A percentile compares a stretch with the other conserved stretches of the same genome.
These are phyloP conservation scores for Neuroterus valhalla DNA, from an alignment of 1,140 invertebrate genomes.

Conservation along the genomic window DNA sequence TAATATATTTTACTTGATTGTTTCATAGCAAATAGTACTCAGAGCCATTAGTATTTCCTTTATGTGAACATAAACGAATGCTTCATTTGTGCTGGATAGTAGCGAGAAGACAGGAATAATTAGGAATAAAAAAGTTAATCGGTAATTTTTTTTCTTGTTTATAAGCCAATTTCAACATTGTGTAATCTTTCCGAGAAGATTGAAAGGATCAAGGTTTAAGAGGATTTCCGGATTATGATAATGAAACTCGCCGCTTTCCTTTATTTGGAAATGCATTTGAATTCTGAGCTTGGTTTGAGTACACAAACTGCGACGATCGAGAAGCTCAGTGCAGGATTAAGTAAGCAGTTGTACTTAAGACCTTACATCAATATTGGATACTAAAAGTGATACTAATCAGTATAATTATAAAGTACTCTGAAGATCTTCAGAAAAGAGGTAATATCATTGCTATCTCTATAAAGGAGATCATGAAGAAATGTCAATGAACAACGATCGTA, in stretches of 20 bases:
- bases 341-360: neutral
- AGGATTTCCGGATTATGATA: conserved; percentile 11
- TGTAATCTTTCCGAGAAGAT: neutral
- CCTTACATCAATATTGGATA: neutral
- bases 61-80: too few relatives aligned
- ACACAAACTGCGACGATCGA: neutral
- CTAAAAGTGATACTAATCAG: neutral
- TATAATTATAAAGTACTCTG: neutral
- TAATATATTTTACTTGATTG: too few relatives aligned
- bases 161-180: neutral
- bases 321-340: conserved; percentile 21
- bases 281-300: neutral
- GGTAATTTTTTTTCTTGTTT: neutral
- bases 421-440: neutral
- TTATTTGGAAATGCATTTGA: conserved; percentile 1
- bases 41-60: too few relatives aligned
- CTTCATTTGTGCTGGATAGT: too few relatives aligned
- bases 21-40: too few relatives aligned
- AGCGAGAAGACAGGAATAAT: too few relatives aligned
- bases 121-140: too few relatives aligned
- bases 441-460: too few relatives aligned
- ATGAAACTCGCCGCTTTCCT: neutral
- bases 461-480: too few relatives aligned
- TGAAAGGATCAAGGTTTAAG: neutral
- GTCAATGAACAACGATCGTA: too few relatives aligned